A percentile compares a stretch with the other conserved stretches of the same genome.
These are phyloP conservation scores for Zaprionus bogoriensis DNA, from an alignment of 2,888 invertebrate species.

Conservation along the genomic window DNA sequence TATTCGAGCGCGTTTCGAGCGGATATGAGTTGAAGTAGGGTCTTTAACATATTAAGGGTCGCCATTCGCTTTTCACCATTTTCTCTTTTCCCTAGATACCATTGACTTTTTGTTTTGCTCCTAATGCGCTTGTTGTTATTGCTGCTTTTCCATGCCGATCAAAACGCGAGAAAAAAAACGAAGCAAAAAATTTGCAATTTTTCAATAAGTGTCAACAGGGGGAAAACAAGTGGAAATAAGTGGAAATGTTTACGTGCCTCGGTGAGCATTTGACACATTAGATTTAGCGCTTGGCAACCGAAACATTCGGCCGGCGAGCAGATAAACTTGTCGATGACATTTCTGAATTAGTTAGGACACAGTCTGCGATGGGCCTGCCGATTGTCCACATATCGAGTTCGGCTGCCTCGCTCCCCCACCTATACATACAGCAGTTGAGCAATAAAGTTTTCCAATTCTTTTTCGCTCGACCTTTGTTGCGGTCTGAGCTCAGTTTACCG, in stretches of 20 bases:
- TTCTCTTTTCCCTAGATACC: not conserved
- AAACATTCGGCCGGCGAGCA: not conserved
- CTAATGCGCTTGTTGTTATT: not conserved
- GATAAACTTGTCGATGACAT: conserved; percentile 21
- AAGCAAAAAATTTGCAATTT: conserved; percentile 45
- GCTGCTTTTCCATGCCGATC: not conserved
- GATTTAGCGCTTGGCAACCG: conserved; percentile 8
- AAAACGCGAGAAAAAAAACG: conserved; percentile 5
- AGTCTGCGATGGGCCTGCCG: too few relatives aligned
- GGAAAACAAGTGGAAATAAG: conserved; percentile 20
- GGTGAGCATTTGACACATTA: conserved; percentile 19
- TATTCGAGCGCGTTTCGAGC: not conserved
- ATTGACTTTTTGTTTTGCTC: conserved; percentile 9
- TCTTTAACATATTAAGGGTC: conserved; percentile 5
- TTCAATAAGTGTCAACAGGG: conserved; percentile 62
- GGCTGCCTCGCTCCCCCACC: too few relatives aligned
- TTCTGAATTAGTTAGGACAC: conserved; percentile 9
- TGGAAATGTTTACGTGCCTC: conserved; percentile 44
- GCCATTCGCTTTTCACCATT: not conserved
- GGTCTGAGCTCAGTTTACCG: not conserved
- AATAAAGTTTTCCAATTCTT: too few relatives aligned
- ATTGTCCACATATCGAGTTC: not conserved
- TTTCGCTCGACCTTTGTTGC: too few relatives aligned
- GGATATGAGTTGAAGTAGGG: conserved; percentile 1
- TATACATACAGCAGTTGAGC: too few relatives aligned